Base-by-base conservation (phyloP, 2,113 vertebrate species). In the Callocephalon fimbriatum region DNA sequence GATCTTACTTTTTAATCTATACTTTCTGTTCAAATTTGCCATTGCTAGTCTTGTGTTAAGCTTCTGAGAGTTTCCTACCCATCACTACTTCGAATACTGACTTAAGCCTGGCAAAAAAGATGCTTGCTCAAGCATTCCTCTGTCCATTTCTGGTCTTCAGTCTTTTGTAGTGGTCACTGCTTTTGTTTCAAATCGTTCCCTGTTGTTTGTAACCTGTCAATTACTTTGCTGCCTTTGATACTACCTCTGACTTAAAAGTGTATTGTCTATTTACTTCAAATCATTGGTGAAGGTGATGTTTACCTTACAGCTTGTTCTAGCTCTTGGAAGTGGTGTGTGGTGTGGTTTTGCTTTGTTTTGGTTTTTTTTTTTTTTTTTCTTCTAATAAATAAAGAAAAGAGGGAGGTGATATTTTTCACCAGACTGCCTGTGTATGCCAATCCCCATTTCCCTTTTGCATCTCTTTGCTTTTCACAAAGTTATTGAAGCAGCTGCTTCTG, bases 91-190 rank as follows among this genome's bases (percentile, higher is more conserved):
- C 3, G 47, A 6, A 48, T 70, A 27, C 26, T 26, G 23, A 23
- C 15, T 66, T 7, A n/a, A 29, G 11, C 17, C 51, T 50, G 27
- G 42, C 12, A 51, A 54, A 27, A 44, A 71, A 66, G 17, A 22
- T 35, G 20, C 13, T 81, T 0, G 0, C n/a, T 67, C 15, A 44
- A 8, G 9, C 31, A 7, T 72, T 82, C 8, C 10, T 71, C 3
- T 54, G 81, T 88, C 58, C 3, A 1, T 6, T 82, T 82, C 68
- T 42, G 44, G 13, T 73, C 15, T 50, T 38, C 31, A 21, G 14
- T 58, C 29, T 62, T 79, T 53, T 31, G 10, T 78, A 66, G 18
- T 27, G 6, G 44, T 45, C 9, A 2, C 4, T 59, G 38, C 29
- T 83, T 87, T 77, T 87, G 11, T 62, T 21, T 85, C 18, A 53